These are phyloP conservation scores for Onychomys leucogaster DNA, from an alignment of 2,797 vertebrate species.

Conservation along the genomic window DNA sequence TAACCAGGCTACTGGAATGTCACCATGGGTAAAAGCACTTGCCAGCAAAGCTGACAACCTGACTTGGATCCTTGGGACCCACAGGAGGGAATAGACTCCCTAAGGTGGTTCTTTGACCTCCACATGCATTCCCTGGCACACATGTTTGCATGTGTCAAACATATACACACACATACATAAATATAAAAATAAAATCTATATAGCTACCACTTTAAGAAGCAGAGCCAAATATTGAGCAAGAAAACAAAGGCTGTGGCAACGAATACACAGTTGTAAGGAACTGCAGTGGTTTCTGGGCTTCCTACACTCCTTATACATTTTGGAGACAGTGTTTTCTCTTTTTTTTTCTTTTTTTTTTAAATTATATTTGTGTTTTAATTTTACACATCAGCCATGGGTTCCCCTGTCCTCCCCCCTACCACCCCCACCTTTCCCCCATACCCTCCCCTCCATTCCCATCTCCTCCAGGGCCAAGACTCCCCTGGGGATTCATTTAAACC, in stretches of 20 bases:
- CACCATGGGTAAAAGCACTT: background rate
- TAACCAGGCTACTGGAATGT: background rate
- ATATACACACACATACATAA: background rate
- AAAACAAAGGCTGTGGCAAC: background rate
- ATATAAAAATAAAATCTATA: background rate
- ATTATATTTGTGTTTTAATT: too few relatives aligned
- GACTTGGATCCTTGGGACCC: too few relatives aligned
- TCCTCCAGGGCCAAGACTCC: too few relatives aligned
- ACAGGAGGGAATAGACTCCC: background rate
- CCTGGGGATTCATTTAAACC: too few relatives aligned
- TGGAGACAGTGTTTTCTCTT: background rate
- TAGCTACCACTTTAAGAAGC: background rate
- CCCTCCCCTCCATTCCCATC: too few relatives aligned
- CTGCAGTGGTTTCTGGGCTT: background rate
- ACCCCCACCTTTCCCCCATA: too few relatives aligned
- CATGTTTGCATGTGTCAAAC: too few relatives aligned
- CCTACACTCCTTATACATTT: constrained; percentile 58
- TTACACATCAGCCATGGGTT: too few relatives aligned
- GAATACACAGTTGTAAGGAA: background rate
- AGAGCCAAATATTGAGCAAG: background rate
- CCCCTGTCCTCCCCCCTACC: too few relatives aligned
- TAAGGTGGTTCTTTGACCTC: background rate
- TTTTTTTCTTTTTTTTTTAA: background rate
- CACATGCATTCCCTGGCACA: background rate
- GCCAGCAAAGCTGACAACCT: background rate